Evolutionary conservation across 1,140 invertebrate genomes (phyloP).

Genomic region (Liolophura sinensis): DNA sequence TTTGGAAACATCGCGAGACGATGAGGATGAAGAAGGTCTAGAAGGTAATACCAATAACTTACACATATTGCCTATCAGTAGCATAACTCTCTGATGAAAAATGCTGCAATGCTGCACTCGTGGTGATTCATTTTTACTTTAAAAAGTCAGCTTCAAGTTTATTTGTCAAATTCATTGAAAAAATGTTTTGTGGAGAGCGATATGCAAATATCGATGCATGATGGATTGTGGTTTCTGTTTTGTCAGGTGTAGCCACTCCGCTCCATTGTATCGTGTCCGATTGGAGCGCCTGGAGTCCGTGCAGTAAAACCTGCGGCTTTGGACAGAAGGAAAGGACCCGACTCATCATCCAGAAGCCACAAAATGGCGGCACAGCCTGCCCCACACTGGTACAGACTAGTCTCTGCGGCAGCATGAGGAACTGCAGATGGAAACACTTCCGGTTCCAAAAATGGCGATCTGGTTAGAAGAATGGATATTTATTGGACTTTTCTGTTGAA

Average conservation of each 20-base stretch:
- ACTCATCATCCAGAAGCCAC: slow-evolving; percentile 9
- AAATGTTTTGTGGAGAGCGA: slow-evolving; percentile 10
- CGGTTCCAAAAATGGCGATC: neutral
- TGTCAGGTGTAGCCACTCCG: slow-evolving; percentile 1
- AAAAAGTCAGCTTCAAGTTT: neutral
- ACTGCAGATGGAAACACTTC: slow-evolving; percentile 23
- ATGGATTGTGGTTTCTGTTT: slow-evolving; percentile 1
- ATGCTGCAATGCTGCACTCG: neutral
- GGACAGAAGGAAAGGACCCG: slow-evolving; percentile 21
- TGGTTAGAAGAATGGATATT: too few species aligned
- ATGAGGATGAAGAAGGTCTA: too few species aligned
- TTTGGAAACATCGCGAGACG: too few species aligned
- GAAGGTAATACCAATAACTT: too few species aligned
- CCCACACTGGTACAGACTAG: slow-evolving; percentile 14
- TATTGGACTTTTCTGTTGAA: too few species aligned
- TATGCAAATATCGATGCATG: slow-evolving; percentile 15
- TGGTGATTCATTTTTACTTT: neutral
- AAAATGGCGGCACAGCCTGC: slow-evolving; percentile 22
- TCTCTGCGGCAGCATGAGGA: slow-evolving; percentile 29
- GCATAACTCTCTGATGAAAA: slow-evolving; percentile 1
- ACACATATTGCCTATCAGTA: too few species aligned
- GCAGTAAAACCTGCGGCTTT: slow-evolving; percentile 36
- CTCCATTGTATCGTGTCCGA: slow-evolving; percentile 27
- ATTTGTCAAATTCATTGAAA: neutral
- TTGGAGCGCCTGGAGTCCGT: slow-evolving; percentile 37